These are phyloP conservation scores for Tetragonula clypearis DNA, from an alignment of 1,140 invertebrate genomes.

Conservation along the genomic window DNA sequence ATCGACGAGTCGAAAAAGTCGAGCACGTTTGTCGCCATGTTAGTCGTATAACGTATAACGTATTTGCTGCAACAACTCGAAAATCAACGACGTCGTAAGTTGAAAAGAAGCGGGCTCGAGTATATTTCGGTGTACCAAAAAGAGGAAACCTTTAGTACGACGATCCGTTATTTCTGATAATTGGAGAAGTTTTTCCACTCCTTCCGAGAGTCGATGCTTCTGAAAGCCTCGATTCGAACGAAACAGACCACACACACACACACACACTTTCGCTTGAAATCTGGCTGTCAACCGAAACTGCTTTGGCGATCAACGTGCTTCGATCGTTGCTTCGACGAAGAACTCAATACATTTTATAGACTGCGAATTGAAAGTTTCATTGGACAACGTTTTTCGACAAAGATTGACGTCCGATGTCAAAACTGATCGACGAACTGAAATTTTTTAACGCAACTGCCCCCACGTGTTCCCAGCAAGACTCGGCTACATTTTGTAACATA, in stretches of 20 bases:
- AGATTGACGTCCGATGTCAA: not conserved
- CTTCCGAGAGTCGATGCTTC: too few relatives aligned
- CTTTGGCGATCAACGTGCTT: not conserved
- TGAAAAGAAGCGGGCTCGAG: too few relatives aligned
- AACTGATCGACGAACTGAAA: not conserved
- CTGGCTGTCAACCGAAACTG: not conserved
- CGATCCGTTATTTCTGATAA: too few relatives aligned
- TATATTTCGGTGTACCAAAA: too few relatives aligned
- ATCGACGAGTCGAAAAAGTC: not conserved
- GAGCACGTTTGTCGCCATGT: not conserved
- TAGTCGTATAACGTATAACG: not conserved
- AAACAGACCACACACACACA: accelerated
- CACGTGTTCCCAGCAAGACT: not conserved
- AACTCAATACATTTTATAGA: not conserved
- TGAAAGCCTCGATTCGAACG: too few relatives aligned
- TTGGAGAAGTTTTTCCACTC: too few relatives aligned
- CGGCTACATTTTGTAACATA: slow-evolving; percentile 18
- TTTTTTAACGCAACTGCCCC: not conserved
- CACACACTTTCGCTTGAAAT: not conserved
- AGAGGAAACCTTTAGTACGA: too few relatives aligned
- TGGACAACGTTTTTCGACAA: not conserved
- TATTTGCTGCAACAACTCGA: not conserved
- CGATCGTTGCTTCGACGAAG: not conserved
- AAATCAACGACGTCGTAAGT: not conserved
- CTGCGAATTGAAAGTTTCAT: not conserved